Conservation (phyloP, 92 coral and sea anemone genomes). For the Galaxea fascicularis region DNA sequence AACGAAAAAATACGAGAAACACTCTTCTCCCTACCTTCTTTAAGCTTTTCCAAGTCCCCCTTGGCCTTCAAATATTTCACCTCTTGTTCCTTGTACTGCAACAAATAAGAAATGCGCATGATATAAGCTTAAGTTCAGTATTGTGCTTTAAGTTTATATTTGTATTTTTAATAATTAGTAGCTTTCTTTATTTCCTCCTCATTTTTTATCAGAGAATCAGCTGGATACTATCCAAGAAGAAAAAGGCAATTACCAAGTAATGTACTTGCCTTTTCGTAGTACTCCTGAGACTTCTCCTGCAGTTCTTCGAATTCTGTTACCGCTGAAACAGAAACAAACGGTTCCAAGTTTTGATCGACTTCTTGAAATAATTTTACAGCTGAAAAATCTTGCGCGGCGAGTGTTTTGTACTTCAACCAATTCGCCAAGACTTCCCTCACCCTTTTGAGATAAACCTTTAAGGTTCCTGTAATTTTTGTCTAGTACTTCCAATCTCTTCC, state of each 20-base stretch:
- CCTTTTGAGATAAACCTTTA: conserved; percentile 76
- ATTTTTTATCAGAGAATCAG: conserved; percentile 19
- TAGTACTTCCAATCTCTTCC: conserved; percentile 47
- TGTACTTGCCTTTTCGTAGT: conserved; percentile 82
- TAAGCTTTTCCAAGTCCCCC: conserved; percentile 89
- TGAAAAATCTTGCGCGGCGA: background rate
- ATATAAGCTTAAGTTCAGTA: background rate
- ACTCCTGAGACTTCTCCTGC: conserved; percentile 81
- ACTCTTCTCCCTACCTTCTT: conserved; percentile 74
- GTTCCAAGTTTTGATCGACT: background rate
- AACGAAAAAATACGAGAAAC: background rate
- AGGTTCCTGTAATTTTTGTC: conserved; percentile 76
- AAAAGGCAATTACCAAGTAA: conserved; percentile 18
- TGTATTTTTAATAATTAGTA: background rate
- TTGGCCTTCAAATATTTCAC: conserved; percentile 82
- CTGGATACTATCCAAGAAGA: conserved; percentile 21
- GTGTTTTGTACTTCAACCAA: background rate
- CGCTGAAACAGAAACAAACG: conserved; percentile 59
- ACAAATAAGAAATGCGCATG: background rate
- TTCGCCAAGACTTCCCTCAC: conserved; percentile 30
- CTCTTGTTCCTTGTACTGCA: conserved; percentile 85
- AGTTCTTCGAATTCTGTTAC: conserved; percentile 88
- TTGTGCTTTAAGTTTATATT: background rate
- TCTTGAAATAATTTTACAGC: conserved; percentile 13
- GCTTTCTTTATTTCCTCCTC: conserved; percentile 9